Base-by-base conservation (phyloP, 2,113 vertebrate genomes). In the Brachypodius melanocephalos region DNA sequence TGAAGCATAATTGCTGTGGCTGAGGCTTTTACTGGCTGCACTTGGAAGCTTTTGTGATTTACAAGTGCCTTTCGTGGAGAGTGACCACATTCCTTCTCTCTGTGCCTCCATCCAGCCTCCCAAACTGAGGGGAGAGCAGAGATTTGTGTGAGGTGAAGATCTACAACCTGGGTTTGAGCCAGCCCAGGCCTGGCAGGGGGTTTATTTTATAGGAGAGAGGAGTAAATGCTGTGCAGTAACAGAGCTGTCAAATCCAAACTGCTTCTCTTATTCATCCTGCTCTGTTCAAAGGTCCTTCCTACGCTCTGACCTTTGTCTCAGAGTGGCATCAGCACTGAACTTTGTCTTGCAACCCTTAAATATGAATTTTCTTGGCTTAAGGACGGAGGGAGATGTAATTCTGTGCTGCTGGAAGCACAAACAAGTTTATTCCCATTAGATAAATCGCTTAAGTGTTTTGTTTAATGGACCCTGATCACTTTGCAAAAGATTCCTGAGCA, bases 381-480 rank as follows among this genome's bases (percentile, higher is more conserved):
- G 11, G 21, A 14, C 22, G 36, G 73, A 75, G 36, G 16, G 14
- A 83, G 38, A 26, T 58, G 25, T 9, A 77, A 67, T 77, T 91
- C 68, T 80, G 20, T 36, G 17, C 34, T 26, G 9, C 31, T 74
- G 54, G 28, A 62, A 93, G 80, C 48, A 76, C 54, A 88, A 84
- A 85, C 36, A 71, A 55, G 25, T 91, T 91, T 80, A 83, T 83
- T 36, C 51, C 63, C 65, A 73, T 91, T 73, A 91, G 82, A 54
- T 66, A 94, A 90, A 94, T 51, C 3, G 18, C 71, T 94, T 76
- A 90, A 91, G 49, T 78, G 85, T 66, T 93, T 74, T 19, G 12
- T 88, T 94, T 96, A 96, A 95, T 88, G 75, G 95, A 12, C 79
- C 52, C 36, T 88, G 82, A 90, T 85, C 68, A 48, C 68, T 85